Conservation (phyloP, 2,797 vertebrate genomes). For the Hephaestus fuliginosus region DNA sequence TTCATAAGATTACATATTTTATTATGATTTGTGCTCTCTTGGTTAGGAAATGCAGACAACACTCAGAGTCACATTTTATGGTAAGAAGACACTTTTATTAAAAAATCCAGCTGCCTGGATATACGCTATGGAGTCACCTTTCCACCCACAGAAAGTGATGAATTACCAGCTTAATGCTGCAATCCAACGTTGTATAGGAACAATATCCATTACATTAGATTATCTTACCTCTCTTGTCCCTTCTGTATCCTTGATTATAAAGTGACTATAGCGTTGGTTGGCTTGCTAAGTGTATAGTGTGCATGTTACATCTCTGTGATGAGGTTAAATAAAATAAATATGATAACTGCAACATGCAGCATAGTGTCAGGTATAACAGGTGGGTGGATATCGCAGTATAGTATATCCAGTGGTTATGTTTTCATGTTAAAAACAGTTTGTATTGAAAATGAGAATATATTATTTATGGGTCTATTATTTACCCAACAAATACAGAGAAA, state of each 20-base stretch:
- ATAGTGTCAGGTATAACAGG: too few species aligned
- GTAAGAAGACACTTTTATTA: background rate
- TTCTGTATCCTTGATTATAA: background rate
- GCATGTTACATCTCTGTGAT: too few species aligned
- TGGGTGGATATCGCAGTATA: too few species aligned
- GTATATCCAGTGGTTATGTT: too few species aligned
- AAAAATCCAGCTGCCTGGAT: background rate
- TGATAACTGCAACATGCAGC: too few species aligned
- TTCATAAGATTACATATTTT: background rate
- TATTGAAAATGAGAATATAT: too few species aligned
- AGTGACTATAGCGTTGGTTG: background rate
- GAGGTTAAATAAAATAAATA: too few species aligned
- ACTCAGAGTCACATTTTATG: background rate
- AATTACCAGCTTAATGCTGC: conserved; percentile 1
- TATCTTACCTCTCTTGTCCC: too few species aligned
- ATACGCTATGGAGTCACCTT: background rate
- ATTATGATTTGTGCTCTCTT: too few species aligned
- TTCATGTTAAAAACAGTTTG: too few species aligned
- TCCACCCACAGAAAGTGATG: background rate
- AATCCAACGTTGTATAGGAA: background rate
- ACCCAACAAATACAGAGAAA: background rate
- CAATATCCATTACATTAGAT: background rate
- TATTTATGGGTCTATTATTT: background rate
- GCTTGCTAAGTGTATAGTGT: background rate
- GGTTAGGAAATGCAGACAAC: background rate